A percentile compares a stretch with the other conserved stretches of the same genome.
phyloP scores from a whole-genome alignment of 92 coral and sea anemone species.

The Blastomussa wellsi region DNA sequence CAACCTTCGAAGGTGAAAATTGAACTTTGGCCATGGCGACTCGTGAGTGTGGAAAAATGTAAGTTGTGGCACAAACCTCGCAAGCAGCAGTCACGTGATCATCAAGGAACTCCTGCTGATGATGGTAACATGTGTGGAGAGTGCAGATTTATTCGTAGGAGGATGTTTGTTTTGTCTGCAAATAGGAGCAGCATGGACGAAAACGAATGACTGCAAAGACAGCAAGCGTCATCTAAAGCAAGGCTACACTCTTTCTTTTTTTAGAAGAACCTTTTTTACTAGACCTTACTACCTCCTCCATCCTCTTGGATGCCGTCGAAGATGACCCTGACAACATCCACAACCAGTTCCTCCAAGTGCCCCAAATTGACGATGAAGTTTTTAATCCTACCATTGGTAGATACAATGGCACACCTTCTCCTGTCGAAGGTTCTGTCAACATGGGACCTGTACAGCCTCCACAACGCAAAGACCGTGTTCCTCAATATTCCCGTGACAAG shows the following conservation, averaged over 20 bases:
- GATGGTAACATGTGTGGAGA: slow-evolving; percentile 13
- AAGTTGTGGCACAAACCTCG: background rate
- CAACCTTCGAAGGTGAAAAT: background rate
- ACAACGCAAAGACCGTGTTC: no score
- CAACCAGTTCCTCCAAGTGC: slow-evolving; percentile 48
- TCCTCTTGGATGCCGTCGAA: no score
- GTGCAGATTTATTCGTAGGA: slow-evolving; percentile 20
- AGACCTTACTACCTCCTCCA: no score
- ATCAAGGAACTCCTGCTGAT: slow-evolving; percentile 9
- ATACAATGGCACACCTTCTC: slow-evolving; percentile 48
- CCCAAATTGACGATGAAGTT: slow-evolving; percentile 18
- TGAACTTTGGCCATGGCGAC: slow-evolving; percentile 11
- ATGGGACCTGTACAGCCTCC: slow-evolving; percentile 14
- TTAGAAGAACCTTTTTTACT: no score
- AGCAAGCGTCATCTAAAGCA: slow-evolving; percentile 27
- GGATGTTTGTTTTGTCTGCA: slow-evolving; percentile 19
- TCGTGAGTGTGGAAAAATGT: slow-evolving; percentile 6
- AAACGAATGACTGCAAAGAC: slow-evolving; percentile 25
- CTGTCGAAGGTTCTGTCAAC: slow-evolving; percentile 32
- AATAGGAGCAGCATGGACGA: slow-evolving; percentile 23
- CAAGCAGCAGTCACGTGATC: background rate
- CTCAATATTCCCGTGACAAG: slow-evolving; percentile 19
- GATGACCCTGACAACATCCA: background rate
- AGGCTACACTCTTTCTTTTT: no score
- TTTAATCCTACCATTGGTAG: slow-evolving; percentile 37